Evolutionary conservation across 2,888 invertebrate species (phyloP).

Genomic region (Sphaerophoria rueppellii): DNA sequence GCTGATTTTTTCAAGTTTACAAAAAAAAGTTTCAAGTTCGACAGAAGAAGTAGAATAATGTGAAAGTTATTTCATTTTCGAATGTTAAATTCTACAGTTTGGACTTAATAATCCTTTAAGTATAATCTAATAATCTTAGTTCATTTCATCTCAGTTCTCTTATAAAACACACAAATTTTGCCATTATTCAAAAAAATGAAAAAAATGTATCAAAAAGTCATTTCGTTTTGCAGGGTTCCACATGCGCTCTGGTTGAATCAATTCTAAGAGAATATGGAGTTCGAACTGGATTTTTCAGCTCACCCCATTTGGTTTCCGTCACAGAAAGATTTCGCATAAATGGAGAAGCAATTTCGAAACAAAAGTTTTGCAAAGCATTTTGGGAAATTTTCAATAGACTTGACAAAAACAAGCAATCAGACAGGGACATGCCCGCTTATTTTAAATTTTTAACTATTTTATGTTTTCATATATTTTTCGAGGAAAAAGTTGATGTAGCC

Average conservation of each 20-base stretch:
- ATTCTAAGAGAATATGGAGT: slow-evolving; percentile 92
- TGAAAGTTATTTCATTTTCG: too few species aligned
- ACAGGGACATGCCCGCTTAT: slow-evolving; percentile 93
- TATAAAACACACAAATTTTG: too few species aligned
- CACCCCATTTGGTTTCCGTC: slow-evolving; percentile 96
- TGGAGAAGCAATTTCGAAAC: slow-evolving; percentile 89
- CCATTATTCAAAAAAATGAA: too few species aligned
- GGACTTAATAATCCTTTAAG: too few species aligned
- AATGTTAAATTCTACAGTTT: too few species aligned
- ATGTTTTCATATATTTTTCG: slow-evolving; percentile 93
- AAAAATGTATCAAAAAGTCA: too few species aligned
- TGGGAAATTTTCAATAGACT: slow-evolving; percentile 90
- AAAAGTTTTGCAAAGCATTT: slow-evolving; percentile 90
- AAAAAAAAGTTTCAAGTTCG: too few species aligned
- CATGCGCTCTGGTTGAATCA: slow-evolving; percentile 95
- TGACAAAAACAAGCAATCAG: slow-evolving; percentile 83
- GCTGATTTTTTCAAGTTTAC: too few species aligned
- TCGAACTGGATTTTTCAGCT: slow-evolving; percentile 96
- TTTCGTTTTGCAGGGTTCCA: slow-evolving; percentile 86
- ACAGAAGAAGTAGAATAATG: too few species aligned
- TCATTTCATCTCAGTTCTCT: too few species aligned
- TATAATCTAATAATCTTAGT: too few species aligned
- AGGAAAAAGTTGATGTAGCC: slow-evolving; percentile 94
- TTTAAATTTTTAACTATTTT: slow-evolving; percentile 97
- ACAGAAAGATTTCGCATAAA: slow-evolving; percentile 95